Base-by-base conservation (phyloP, 2,797 vertebrate genomes). In the Gallirallus australis region DNA sequence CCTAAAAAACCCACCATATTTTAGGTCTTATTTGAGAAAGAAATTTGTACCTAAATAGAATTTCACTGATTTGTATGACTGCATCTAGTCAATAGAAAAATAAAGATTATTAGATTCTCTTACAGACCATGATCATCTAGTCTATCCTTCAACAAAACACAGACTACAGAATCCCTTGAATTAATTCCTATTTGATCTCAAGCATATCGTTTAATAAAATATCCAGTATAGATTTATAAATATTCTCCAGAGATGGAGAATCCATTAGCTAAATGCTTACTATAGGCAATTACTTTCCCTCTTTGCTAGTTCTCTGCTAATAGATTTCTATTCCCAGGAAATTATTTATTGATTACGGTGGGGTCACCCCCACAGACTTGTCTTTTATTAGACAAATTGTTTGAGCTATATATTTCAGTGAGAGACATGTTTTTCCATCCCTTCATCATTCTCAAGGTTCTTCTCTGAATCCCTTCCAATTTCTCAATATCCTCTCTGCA, bases 311-410 rank as follows among this genome's bases (percentile, higher is more conserved):
- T 83, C 27, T 82, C 82, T 37, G 11, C 47, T 94, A 93, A 92
- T 71, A 86, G 84, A 91, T 92, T 91, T 91, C 69, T 94, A 48
- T 93, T 92, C 79, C 72, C 53, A 86, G 70, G 65, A 95, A 88
- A 94, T 95, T 93, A 88, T 86, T 86, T 93, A 95, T 96, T 0
- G 53, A 91, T 91, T 88, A 89, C 3, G 1, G 17, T 83, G 30
- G 79, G 69, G 76, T 97, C 35, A 94, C 47, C 64, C 78, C 37
- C 50, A 69, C 35, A 56, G 48, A 42, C 28, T 71, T 93, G 21
- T 83, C 50, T 92, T 83, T 83, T 86, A 37, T 81, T 75, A 72
- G 57, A 80, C 19, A 87, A 77, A 75, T 24, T 31, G 5, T 80
- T 71, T 81, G 72, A 91, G 14, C 28, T 75, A 33, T 48, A 11